Conservation (phyloP, 2,888 invertebrate species). For the Coremacera marginata region DNA sequence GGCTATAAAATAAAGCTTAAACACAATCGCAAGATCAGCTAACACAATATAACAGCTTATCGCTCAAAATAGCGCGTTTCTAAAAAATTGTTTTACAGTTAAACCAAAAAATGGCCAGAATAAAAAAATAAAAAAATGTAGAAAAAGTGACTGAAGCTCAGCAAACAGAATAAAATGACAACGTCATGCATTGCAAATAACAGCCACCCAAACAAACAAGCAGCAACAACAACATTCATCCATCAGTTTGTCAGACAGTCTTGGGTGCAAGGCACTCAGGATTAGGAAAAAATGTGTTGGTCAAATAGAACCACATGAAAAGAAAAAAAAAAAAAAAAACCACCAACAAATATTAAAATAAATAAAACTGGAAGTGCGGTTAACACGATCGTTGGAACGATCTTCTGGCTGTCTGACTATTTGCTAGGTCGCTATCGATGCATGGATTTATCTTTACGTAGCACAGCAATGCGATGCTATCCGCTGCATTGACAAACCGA, state of each 20-base stretch:
- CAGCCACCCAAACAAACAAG: background rate
- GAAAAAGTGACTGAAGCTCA: background rate
- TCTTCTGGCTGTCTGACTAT: background rate
- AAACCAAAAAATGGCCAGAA: background rate
- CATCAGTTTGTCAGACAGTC: background rate
- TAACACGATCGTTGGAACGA: too few species aligned
- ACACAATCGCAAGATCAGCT: background rate
- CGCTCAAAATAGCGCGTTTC: background rate
- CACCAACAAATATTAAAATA: too few species aligned
- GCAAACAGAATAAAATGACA: background rate
- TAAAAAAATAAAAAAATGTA: background rate
- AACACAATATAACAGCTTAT: background rate
- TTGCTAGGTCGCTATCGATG: background rate
- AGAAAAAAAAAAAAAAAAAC: background rate
- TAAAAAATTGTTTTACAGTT: background rate
- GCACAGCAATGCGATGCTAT: background rate
- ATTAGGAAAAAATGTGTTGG: background rate
- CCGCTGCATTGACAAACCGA: background rate
- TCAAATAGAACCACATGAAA: background rate
- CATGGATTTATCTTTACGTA: constrained; percentile 8
- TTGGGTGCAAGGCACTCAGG: background rate
- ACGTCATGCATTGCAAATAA: background rate
- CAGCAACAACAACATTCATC: background rate
- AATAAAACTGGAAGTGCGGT: too few species aligned
- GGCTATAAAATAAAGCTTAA: background rate